Percentiles rank a stretch among this genome's conserved stretches.
Conservation (phyloP, 2,888 invertebrate species). For the Calameuta pallipes region DNA sequence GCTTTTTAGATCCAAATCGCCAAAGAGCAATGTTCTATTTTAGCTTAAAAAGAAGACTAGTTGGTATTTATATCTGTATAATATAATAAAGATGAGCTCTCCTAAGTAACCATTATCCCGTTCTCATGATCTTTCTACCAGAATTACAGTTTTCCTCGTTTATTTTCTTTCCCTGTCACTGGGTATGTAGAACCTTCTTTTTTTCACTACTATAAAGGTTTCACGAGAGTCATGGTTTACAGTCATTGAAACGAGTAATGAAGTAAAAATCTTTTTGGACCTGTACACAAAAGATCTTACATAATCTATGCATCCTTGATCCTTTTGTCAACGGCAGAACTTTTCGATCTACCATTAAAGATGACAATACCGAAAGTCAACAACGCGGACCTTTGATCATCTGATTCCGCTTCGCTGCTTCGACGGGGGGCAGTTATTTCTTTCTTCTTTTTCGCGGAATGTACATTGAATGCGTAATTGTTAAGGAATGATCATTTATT, state of each 20-base stretch:
- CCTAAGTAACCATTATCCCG: background rate
- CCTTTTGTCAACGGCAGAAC: background rate
- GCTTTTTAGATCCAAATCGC: background rate
- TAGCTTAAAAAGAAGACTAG: background rate
- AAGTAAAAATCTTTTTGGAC: background rate
- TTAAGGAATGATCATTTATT: background rate
- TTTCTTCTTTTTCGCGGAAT: background rate
- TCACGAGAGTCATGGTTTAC: background rate
- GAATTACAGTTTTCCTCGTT: background rate
- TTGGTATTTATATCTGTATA: too few relatives aligned
- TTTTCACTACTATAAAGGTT: background rate
- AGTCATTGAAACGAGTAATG: background rate
- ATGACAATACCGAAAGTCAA: background rate
- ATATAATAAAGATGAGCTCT: too few relatives aligned
- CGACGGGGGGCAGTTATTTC: background rate
- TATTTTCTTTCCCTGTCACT: background rate
- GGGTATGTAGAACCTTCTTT: background rate
- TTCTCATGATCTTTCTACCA: background rate
- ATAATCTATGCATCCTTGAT: background rate
- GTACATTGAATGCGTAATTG: background rate
- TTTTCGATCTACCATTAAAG: background rate
- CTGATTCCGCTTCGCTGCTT: background rate
- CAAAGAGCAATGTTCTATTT: background rate
- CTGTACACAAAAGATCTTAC: background rate
- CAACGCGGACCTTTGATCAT: background rate